Percentiles rank a stretch among this genome's conserved stretches.
phyloP scores from a whole-genome alignment of 2,113 vertebrate species.

The Entosphenus tridentatus region DNA sequence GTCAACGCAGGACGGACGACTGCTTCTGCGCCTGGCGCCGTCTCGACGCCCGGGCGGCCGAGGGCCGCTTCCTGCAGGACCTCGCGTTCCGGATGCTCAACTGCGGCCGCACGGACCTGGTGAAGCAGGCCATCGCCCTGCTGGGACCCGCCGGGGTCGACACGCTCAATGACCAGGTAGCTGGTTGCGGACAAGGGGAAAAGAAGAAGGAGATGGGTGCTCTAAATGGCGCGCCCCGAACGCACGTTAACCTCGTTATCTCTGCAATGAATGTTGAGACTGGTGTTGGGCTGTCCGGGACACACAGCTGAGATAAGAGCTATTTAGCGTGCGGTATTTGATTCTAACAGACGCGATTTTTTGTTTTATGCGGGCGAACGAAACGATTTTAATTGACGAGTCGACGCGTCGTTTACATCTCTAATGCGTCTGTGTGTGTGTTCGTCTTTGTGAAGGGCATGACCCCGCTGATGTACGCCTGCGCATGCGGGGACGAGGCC shows the following conservation, averaged over 20 bases:
- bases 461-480: slow-evolving; percentile 92
- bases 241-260: no score
- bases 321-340: no score
- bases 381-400: no score
- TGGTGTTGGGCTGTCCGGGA: no score
- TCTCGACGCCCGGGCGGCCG: slow-evolving; percentile 67
- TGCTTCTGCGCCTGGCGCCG: slow-evolving; percentile 85
- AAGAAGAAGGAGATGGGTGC: no score
- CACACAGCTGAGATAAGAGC: no score
- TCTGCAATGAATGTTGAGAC: no score
- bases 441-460: slow-evolving; percentile 33
- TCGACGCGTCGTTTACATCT: not conserved
- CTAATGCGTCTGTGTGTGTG: not conserved
- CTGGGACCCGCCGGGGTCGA: slow-evolving; percentile 70
- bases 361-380: no score
- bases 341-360: no score
- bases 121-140: slow-evolving; percentile 59
- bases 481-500: slow-evolving; percentile 78
- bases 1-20: slow-evolving; percentile 49
- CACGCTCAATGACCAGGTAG: slow-evolving; percentile 90
- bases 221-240: no score
- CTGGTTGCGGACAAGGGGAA: not conserved
- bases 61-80: slow-evolving; percentile 74
- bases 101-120: slow-evolving; percentile 81
- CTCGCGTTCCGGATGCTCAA: slow-evolving; percentile 91